These are phyloP conservation scores for Paradoxurus hermaphroditus DNA, from an alignment of 2,113 vertebrate genomes.

Conservation along the genomic window DNA sequence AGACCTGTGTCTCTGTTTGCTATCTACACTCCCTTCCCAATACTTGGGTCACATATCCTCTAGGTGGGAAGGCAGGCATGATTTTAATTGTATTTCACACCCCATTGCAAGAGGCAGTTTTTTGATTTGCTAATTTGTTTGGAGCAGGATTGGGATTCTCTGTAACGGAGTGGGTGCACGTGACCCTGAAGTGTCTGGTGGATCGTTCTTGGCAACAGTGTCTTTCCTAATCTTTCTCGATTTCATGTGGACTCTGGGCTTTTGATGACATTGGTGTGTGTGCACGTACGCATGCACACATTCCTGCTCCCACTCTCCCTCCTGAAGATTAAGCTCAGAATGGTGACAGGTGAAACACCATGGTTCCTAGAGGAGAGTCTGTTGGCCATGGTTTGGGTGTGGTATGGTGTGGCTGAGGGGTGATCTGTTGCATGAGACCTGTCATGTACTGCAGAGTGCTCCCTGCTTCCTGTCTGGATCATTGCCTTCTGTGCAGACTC, in stretches of 20 bases:
- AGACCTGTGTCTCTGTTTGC: not conserved
- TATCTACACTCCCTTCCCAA: not conserved
- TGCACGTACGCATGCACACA: not conserved
- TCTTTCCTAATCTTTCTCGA: not conserved
- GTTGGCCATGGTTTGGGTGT: not conserved
- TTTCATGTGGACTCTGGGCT: not conserved
- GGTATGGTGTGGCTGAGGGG: not conserved
- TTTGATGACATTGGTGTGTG: not conserved
- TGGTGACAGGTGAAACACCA: accelerated
- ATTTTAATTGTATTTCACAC: not conserved
- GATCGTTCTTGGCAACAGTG: not conserved
- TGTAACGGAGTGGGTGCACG: not conserved
- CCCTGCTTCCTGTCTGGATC: not conserved
- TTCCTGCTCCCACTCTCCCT: not conserved
- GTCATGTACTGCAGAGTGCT: accelerated
- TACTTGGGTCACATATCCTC: not conserved
- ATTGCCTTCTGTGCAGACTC: not conserved
- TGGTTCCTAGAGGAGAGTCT: not conserved
- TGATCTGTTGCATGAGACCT: not conserved
- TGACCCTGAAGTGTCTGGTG: not conserved
- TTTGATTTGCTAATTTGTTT: not conserved
- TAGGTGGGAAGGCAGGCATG: not conserved
- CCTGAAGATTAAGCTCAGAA: not conserved
- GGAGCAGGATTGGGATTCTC: not conserved
- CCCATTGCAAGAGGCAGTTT: not conserved